Base-by-base conservation (phyloP, 2,888 invertebrate genomes). In the Acanthosepion pharaonis region DNA sequence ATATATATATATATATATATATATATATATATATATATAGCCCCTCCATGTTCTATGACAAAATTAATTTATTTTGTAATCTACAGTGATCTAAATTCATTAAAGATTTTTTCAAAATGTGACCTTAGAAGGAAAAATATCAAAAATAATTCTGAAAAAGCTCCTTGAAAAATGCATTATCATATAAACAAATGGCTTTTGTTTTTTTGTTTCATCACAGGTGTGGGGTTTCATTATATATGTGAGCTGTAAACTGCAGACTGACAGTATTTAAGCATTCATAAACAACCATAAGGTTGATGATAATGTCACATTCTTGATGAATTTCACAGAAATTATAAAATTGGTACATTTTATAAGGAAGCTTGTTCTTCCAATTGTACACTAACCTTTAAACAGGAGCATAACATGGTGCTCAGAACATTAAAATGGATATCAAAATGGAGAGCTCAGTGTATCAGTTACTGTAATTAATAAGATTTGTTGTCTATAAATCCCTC, bases 291-390 rank as follows among this genome's bases (percentile, higher is more conserved):
- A 42, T 42, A 42, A 42, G 42, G 42, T 51, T 51, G 51, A 51
- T n/a, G 33, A 78, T 78, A 78, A 78, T 33, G 11, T 33, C 78
- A n/a, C 11, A 15, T 78, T 78, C 78, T 78, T 78, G 78, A 78
- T 78, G 78, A 78, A 78, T 78, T 78, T 78, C 78, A 78, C 33
- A 78, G 78, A 78, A 78, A 78, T 78, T 78, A 78, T 78, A 78
- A 78, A 78, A 78, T 78, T 11, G 33, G 15, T 33, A 78, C 33
- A n/a, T 78, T 78, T 78, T 78, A 33, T 78, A 78, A n/a, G 33
- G 78, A 33, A 78, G 78, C n/a, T 33, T 78, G 78, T 78, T 15
- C n/a, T 78, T 78, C 0, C 9, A n/a, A 78, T 28, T 78, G 78
- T 28, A 28, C 78, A 78, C 59, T 59, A 6, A 59, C 59, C 59